A percentile compares a stretch with the other conserved stretches of the same genome.
Evolutionary conservation across 1,140 invertebrate species (phyloP).

Genomic region (Spodoptera litura): DNA sequence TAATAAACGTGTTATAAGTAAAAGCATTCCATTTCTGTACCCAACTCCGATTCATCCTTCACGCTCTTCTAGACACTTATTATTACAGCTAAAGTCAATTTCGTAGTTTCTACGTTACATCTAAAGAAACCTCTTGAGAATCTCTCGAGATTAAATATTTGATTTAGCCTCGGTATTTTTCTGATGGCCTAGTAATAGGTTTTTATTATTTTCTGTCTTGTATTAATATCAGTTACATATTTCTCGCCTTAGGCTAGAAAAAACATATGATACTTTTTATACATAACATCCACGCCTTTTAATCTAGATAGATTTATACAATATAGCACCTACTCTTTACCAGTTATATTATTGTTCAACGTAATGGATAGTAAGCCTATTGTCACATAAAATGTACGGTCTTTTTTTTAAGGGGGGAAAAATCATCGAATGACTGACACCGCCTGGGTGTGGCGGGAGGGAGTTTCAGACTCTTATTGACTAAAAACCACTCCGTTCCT

Average conservation of each 20-base stretch:
- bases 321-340: too few relatives aligned
- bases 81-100: conserved; percentile 34
- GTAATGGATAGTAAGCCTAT: too few relatives aligned
- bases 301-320: too few relatives aligned
- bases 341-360: too few relatives aligned
- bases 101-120: conserved; percentile 33
- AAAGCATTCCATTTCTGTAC: neutral
- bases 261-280: neutral
- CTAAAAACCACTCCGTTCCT: too few relatives aligned
- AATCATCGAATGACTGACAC: too few relatives aligned
- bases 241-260: conserved; percentile 2
- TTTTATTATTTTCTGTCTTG: conserved; percentile 26
- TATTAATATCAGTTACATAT: conserved; percentile 21
- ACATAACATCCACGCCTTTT: too few relatives aligned
- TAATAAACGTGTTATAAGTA: conserved; percentile 6
- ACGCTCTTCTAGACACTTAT: conserved; percentile 24
- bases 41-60: conserved; percentile 17
- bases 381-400: too few relatives aligned
- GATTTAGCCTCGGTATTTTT: conserved; percentile 34
- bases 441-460: too few relatives aligned
- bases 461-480: too few relatives aligned
- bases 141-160: conserved; percentile 35
- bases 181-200: conserved; percentile 27
- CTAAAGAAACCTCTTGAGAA: conserved; percentile 23
- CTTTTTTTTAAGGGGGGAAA: too few relatives aligned